Conservation (phyloP, 37 sponge, comb jelly and placozoan species). For the Axinella damicornis region DNA sequence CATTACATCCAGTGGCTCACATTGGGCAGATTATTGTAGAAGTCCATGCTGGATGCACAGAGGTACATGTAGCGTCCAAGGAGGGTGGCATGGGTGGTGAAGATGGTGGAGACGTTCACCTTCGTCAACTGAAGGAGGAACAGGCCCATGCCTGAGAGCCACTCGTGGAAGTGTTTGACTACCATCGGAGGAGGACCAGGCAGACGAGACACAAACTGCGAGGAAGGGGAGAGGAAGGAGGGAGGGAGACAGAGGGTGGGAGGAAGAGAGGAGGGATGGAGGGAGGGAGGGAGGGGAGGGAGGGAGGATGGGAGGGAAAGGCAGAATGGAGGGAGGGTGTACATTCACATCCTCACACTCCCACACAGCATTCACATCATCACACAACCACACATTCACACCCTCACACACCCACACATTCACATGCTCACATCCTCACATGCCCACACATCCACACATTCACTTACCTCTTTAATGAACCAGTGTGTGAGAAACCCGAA, state of each 20-base stretch:
- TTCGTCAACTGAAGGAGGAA: slow-evolving; percentile 75
- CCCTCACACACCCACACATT: slow-evolving; percentile 34
- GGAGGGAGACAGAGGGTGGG: no score
- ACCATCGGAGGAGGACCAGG: slow-evolving; percentile 83
- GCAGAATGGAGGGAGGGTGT: no score
- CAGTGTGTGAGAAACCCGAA: slow-evolving; percentile 90
- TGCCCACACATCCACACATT: no score
- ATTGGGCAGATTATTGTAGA: slow-evolving; percentile 95
- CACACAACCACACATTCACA: slow-evolving; percentile 27
- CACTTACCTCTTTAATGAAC: slow-evolving; percentile 91
- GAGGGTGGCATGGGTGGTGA: slow-evolving; percentile 98
- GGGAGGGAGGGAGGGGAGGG: no score
- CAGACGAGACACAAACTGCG: slow-evolving; percentile 74
- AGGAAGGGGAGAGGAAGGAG: not conserved
- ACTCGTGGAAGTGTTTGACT: slow-evolving; percentile 96
- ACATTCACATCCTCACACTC: no score
- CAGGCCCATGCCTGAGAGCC: slow-evolving; percentile 89
- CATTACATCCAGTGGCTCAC: slow-evolving; percentile 49
- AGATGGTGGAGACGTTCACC: slow-evolving; percentile 85
- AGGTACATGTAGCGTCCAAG: slow-evolving; percentile 97
- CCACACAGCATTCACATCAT: no score
- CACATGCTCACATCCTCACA: no score
- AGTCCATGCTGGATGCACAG: slow-evolving; percentile 94
- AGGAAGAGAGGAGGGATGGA: no score
- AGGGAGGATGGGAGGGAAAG: no score